Evolutionary conservation across 35 echinoderm and acorn worm genomes (phyloP).

Genomic region (Ptychodera flava): DNA sequence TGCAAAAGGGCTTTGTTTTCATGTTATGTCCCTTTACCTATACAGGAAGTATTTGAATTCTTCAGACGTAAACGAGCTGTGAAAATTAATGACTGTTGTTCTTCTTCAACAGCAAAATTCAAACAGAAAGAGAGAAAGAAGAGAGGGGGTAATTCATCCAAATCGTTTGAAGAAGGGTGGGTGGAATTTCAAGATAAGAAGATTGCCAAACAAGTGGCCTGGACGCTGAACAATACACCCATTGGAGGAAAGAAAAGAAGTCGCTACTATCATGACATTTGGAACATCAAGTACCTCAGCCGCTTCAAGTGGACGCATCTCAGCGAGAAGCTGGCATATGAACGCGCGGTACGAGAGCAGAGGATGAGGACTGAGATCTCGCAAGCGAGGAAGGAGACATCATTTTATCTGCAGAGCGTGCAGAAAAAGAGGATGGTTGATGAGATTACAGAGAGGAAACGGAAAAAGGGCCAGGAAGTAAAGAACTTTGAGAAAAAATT

Average conservation of each 20-base stretch:
- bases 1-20: too few species aligned
- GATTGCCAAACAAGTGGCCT: conserved; percentile 77
- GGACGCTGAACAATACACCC: conserved; percentile 78
- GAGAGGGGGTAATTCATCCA: conserved; percentile 44
- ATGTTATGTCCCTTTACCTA: too few species aligned
- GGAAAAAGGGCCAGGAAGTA: conserved; percentile 75
- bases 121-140: conserved; percentile 51
- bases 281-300: conserved; percentile 86
- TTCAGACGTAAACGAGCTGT: too few species aligned
- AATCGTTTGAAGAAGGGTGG: conserved; percentile 67
- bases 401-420: conserved; percentile 65
- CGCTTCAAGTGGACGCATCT: conserved; percentile 94
- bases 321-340: conserved; percentile 68
- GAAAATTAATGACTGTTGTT: too few species aligned
- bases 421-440: conserved; percentile 54
- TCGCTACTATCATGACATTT: conserved; percentile 79
- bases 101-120: conserved; percentile 62
- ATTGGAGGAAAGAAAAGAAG: conserved; percentile 67
- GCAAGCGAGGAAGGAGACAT: conserved; percentile 80
- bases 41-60: too few species aligned
- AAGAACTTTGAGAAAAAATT: conserved; percentile 29
- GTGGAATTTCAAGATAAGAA: conserved; percentile 90
- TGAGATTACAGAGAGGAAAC: conserved; percentile 61
- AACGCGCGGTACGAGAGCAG: conserved; percentile 70
- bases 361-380: conserved; percentile 70